Conservation (phyloP, 2,888 invertebrate genomes). For the Anagyrus pseudococci region DNA sequence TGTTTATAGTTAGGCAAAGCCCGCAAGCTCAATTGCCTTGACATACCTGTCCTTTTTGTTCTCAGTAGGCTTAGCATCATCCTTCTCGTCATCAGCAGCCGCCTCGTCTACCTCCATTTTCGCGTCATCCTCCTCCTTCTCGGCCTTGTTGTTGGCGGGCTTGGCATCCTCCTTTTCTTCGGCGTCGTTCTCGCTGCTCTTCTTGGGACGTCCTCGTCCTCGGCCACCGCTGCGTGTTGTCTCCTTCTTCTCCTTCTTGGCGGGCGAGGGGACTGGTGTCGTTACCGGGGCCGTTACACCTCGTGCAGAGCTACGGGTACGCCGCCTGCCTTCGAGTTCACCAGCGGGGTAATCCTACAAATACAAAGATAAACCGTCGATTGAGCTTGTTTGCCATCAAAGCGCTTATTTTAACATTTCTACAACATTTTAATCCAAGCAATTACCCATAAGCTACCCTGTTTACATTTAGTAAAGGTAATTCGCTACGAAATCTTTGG, state of each 20-base stretch:
- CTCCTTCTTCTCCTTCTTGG: slow-evolving; percentile 63
- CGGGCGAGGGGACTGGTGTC: slow-evolving; percentile 65
- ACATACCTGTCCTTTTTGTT: slow-evolving; percentile 39
- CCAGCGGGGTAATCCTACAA: slow-evolving; percentile 61
- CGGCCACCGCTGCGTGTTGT: slow-evolving; percentile 56
- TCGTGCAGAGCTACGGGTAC: slow-evolving; percentile 67
- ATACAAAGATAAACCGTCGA: too few relatives aligned
- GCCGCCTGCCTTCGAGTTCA: slow-evolving; percentile 66
- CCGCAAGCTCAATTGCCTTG: too few relatives aligned
- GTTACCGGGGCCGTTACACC: slow-evolving; percentile 60
- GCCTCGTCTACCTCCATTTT: slow-evolving; percentile 57
- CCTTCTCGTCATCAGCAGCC: slow-evolving; percentile 49
- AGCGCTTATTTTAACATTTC: too few relatives aligned
- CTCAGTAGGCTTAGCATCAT: slow-evolving; percentile 35
- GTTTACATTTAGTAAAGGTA: too few relatives aligned
- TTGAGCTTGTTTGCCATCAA: too few relatives aligned
- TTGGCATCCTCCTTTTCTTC: slow-evolving; percentile 54
- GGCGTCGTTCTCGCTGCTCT: slow-evolving; percentile 53
- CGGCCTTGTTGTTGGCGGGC: slow-evolving; percentile 50
- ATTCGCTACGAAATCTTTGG: too few relatives aligned
- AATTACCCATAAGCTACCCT: too few relatives aligned
- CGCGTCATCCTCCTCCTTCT: slow-evolving; percentile 52
- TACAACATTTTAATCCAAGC: too few relatives aligned
- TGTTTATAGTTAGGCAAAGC: too few relatives aligned
- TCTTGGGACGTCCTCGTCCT: slow-evolving; percentile 58